These are phyloP conservation scores for Cinclus mexicanus DNA, from an alignment of 2,113 vertebrate species.

Conservation along the genomic window DNA sequence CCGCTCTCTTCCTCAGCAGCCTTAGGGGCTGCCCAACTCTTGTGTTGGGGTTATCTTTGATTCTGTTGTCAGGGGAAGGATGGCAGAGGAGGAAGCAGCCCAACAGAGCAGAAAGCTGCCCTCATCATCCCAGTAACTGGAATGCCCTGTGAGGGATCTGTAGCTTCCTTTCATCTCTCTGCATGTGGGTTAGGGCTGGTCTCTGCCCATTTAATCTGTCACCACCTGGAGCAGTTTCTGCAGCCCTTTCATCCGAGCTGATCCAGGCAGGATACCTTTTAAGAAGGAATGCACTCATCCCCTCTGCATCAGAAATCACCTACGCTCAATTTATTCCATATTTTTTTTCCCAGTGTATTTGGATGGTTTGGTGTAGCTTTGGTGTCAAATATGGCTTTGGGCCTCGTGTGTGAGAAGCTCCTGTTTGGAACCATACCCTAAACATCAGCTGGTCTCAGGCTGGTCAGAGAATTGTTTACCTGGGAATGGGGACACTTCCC, in stretches of 20 bases:
- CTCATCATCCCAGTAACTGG: not conserved
- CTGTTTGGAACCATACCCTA: fast-evolving
- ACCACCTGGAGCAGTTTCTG: not conserved
- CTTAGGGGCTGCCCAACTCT: not conserved
- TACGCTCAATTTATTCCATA: fast-evolving
- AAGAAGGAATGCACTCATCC: not conserved
- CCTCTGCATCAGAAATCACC: not conserved
- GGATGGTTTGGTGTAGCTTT: not conserved
- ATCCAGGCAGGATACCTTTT: not conserved
- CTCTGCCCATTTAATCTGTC: not conserved
- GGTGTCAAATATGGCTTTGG: not conserved
- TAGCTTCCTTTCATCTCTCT: not conserved
- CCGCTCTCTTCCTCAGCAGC: not conserved
- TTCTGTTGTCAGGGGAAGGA: not conserved
- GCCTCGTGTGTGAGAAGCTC: not conserved
- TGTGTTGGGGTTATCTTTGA: not conserved
- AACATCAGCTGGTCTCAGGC: not conserved
- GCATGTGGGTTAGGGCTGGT: not conserved
- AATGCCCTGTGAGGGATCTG: not conserved
- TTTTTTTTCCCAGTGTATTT: not conserved
- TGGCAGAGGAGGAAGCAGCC: not conserved
- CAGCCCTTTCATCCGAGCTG: not conserved
- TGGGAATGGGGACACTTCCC: not conserved
- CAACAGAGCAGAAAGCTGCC: not conserved
- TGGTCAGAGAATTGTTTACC: not conserved